These are phyloP conservation scores for Neoarius graeffei DNA, from an alignment of 2,113 vertebrate species.

Conservation along the genomic window DNA sequence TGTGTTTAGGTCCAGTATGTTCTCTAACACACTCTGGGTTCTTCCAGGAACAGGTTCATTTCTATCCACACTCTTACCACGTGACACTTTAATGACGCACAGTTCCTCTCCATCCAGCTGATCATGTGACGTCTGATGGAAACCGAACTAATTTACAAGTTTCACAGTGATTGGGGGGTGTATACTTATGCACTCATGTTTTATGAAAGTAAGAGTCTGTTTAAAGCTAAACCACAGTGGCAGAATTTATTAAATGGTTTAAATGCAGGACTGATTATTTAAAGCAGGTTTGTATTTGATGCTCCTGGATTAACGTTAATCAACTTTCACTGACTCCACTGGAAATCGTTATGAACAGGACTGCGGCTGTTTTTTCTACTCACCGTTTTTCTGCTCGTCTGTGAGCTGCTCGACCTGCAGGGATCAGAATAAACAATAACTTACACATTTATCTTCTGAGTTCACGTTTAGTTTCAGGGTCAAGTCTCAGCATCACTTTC, in stretches of 20 bases:
- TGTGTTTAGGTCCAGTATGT: neutral
- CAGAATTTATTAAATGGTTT: neutral
- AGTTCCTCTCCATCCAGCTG: neutral
- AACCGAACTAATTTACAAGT: neutral
- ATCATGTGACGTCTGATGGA: neutral
- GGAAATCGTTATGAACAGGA: neutral
- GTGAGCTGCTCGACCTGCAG: constrained; percentile 76
- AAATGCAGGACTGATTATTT: neutral
- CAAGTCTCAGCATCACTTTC: neutral
- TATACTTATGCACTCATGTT: neutral
- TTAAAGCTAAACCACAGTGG: neutral
- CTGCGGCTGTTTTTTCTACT: constrained; percentile 13
- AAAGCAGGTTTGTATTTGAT: neutral
- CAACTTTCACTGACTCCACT: neutral
- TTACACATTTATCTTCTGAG: neutral
- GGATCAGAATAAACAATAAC: neutral
- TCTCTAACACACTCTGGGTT: neutral
- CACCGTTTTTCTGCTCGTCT: constrained; percentile 78
- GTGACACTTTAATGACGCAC: neutral
- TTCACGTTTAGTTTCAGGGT: neutral
- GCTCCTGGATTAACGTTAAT: neutral
- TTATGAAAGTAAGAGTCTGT: neutral
- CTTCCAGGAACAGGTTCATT: too few relatives aligned
- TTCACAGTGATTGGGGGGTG: too few relatives aligned
- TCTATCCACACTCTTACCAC: neutral